Evolutionary conservation across 2,797 vertebrate genomes (phyloP), one percentile per base, ranked within the genome.

Genomic region (Thripadectes ignobilis): DNA sequence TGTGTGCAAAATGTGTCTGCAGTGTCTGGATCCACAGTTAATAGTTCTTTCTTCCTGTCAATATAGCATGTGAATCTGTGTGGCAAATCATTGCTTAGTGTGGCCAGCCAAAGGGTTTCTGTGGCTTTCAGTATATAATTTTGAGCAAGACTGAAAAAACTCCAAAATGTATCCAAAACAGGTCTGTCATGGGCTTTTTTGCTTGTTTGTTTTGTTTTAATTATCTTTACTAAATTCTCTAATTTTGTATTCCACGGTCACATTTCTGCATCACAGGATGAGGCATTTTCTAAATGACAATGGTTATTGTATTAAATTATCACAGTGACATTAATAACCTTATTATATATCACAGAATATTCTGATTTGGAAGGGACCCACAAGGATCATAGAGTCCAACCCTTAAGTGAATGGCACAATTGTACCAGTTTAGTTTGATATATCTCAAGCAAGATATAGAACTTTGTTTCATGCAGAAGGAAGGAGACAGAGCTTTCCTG

Each of bases 311-410:
- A 34, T 52, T 39, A 78, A 78, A 66, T 34, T 52, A 6, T 16
- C 20, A 34, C 29, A 58, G 2, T 4, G 8, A 3, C 8, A 65
- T 51, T 26, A 51, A 30, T 34, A 51, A 12, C 4, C 6, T 43
- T 55, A 41, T n/a, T 10, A 38, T 30, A 38, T 26, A 63, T n/a
- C 29, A n/a, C 14, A 51, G 20, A 69, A 38, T 71, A 63, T 38
- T 63, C 24, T 51, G 17, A 30, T 3, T 34, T 26, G 20, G 12
- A 71, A 63, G 24, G 12, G 10, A 26, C 9, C 3, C 11, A 65
- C 23, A 39, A 34, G 4, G 21, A 45, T 16, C 13, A 57, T 30
- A 0, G 0, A 51, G 20, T 34, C 45, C 38, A 57, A 1, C 10
- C 18, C 17, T 32, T 46, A 20, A 32, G 12, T 23, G 24, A 71